Base-by-base conservation (phyloP, 2,888 invertebrate species). In the Phyllotreta cruciferae region DNA sequence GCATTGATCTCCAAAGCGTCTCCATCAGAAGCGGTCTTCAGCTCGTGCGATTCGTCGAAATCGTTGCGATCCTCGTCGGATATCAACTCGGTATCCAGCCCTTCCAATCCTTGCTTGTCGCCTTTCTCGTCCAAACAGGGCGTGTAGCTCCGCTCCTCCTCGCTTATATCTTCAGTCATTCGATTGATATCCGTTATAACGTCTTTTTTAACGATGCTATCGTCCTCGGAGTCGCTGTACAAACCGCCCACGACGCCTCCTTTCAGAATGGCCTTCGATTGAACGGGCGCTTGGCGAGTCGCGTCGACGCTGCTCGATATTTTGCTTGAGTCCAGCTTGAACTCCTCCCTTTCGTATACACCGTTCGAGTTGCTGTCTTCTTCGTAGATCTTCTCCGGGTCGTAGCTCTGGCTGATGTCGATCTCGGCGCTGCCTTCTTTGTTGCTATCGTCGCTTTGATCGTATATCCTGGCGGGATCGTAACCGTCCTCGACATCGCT, bases 1-100 rank as follows among this genome's bases (percentile, higher is more conserved):
- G 81, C 81, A 66, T 81, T 81, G 52, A 78, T 78, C 74, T 78
- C 81, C 44, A 81, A 75, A 38, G 79, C 84, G 79, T 78, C 83
- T 6, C 79, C 80, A 66, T 82, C 81, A 0, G 80, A 80, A 9
- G 73, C 76, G 1, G 77, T 77, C 70, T 80, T 81, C 45, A 79
- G 64, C 63, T 83, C 80, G 64, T 82, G 81, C 6, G 81, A 81
- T 73, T 87, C 88, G 56, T 87, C 87, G 76, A 88, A 88, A 78
- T 88, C 84, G 67, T 86, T 86, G 47, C 86, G 87, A 74, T 89
- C 89, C 66, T 90, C 90, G 74, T 89, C 89, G 0, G 91, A 91
- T 70, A 91, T 90, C 78, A 90, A 82, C 80, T 91, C 91, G 0
- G 90, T 90, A 72, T 88, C 90, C 67, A 90, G 84, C 1, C 87